These are phyloP conservation scores for Malurus alboscapulatus DNA, from an alignment of 2,113 vertebrate genomes.

Conservation along the genomic window DNA sequence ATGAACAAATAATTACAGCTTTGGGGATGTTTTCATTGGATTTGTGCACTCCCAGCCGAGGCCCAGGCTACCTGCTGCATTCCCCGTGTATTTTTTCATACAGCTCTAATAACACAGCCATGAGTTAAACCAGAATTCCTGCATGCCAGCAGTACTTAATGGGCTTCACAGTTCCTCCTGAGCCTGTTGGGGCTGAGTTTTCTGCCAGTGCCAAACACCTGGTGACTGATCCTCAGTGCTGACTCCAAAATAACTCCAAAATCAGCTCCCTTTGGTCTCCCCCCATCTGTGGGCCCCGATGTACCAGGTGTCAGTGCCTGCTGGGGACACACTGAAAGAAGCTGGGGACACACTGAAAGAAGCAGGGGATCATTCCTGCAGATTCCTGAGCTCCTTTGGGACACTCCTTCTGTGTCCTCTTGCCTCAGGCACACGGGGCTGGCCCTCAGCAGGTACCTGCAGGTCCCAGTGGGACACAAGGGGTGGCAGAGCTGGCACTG, in stretches of 20 bases:
- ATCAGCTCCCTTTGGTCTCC: neutral
- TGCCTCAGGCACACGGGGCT: neutral
- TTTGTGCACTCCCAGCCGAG: neutral
- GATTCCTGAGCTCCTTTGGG: neutral
- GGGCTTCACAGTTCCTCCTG: neutral
- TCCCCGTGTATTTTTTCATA: neutral
- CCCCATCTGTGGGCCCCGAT: neutral
- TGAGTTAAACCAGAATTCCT: neutral
- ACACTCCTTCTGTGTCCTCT: neutral
- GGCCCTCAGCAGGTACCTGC: neutral
- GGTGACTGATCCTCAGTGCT: neutral
- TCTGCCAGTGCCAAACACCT: neutral
- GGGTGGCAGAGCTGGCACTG: neutral
- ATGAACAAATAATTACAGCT: neutral
- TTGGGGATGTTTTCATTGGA: conserved; percentile 27
- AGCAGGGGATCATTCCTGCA: too few species aligned
- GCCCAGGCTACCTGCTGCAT: neutral
- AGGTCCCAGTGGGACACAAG: neutral
- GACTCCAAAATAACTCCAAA: neutral
- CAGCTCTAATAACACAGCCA: neutral
- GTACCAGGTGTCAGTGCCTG: too few species aligned
- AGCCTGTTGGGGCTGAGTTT: neutral
- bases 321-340: neutral
- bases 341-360: too few species aligned
- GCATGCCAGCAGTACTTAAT: neutral